Conservation (phyloP, 2,888 invertebrate genomes). For the Nysson spinosus region DNA sequence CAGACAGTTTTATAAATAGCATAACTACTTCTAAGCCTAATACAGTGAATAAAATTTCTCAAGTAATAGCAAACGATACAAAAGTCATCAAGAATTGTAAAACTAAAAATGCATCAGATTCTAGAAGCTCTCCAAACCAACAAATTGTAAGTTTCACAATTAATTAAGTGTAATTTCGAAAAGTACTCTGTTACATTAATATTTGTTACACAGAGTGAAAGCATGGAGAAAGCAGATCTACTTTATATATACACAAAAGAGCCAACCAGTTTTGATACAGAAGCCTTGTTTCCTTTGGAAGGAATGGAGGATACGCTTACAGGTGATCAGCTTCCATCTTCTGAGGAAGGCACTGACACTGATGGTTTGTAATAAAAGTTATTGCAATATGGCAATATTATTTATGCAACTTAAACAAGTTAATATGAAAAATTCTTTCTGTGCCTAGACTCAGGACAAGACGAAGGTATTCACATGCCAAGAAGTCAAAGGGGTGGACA, state of each 20-base stretch:
- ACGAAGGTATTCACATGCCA: slow-evolving; percentile 81
- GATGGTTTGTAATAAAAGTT: slow-evolving; percentile 81
- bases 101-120: slow-evolving; percentile 53
- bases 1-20: slow-evolving; percentile 60
- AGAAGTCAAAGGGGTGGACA: slow-evolving; percentile 76
- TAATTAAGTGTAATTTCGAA: neutral
- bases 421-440: slow-evolving; percentile 10
- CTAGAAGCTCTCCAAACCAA: slow-evolving; percentile 54
- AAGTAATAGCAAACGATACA: slow-evolving; percentile 45
- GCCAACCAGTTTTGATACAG: slow-evolving; percentile 80
- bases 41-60: slow-evolving; percentile 50
- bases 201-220: slow-evolving; percentile 57
- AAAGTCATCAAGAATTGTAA: slow-evolving; percentile 45
- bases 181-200: neutral
- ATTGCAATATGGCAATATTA: neutral
- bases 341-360: slow-evolving; percentile 84
- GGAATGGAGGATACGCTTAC: slow-evolving; percentile 81
- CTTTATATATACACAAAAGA: slow-evolving; percentile 54
- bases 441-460: slow-evolving; percentile 79
- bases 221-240: slow-evolving; percentile 53
- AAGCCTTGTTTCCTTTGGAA: slow-evolving; percentile 89
- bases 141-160: slow-evolving; percentile 51
- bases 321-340: slow-evolving; percentile 59
- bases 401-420: too few species aligned
- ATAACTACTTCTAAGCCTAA: slow-evolving; percentile 61